Evolutionary conservation across 2,113 vertebrate species (phyloP).

Genomic region (human (Homo sapiens)): DNA sequence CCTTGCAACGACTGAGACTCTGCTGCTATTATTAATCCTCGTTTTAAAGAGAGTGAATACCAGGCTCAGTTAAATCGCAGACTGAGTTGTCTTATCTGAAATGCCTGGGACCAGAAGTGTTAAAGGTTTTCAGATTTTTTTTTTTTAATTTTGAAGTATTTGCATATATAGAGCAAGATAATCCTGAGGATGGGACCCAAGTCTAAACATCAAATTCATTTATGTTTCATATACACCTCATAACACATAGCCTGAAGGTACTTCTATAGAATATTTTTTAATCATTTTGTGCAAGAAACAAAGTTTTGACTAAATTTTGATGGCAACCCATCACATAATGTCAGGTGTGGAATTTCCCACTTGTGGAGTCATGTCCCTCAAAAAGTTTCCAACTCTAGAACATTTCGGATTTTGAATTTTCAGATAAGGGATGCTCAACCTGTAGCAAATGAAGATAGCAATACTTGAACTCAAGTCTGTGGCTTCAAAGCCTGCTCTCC

Average conservation of each 20-base stretch:
- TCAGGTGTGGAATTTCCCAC: not conserved
- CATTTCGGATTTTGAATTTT: not conserved
- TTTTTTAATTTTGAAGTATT: not conserved
- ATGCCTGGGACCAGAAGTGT: not conserved
- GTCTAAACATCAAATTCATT: not conserved
- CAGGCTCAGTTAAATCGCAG: not conserved
- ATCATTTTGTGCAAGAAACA: not conserved
- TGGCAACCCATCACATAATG: not conserved
- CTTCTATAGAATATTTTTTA: not conserved
- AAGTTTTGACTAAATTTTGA: not conserved
- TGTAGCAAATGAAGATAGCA: not conserved
- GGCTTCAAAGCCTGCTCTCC: not conserved
- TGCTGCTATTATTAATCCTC: not conserved
- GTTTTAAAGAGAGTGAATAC: conserved; percentile 28
- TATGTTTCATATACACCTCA: not conserved
- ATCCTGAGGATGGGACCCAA: not conserved
- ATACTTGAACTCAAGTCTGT: conserved; percentile 1
- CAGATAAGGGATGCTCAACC: not conserved
- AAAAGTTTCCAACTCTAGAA: not conserved
- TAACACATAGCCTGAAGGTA: not conserved
- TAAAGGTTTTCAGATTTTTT: not conserved
- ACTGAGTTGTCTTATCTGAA: not conserved
- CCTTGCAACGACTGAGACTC: not conserved
- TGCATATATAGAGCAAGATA: not conserved
- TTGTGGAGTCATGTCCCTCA: not conserved